Percentiles rank a stretch among this genome's conserved stretches.
phyloP scores from a whole-genome alignment of 2,797 vertebrate genomes.

The Periophthalmus magnuspinnatus region DNA sequence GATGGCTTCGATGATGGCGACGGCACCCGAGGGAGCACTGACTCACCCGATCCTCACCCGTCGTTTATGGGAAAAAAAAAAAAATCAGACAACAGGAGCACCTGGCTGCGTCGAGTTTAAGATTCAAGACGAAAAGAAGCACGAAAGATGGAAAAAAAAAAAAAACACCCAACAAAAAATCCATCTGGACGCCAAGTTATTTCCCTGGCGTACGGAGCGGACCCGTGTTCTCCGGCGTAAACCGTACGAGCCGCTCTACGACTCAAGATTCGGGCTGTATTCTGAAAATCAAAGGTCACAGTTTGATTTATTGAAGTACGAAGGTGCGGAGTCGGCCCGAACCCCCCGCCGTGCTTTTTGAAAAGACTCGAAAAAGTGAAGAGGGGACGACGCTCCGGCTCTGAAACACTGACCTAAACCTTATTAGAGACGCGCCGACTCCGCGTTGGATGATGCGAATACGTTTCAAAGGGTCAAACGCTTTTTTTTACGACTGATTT shows the following conservation, averaged over 20 bases:
- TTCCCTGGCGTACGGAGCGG: slow-evolving; percentile 19
- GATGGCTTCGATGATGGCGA: slow-evolving; percentile 26
- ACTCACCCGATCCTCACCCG: slow-evolving; percentile 35
- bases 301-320: slow-evolving; percentile 33
- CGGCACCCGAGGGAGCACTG: slow-evolving; percentile 29
- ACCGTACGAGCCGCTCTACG: slow-evolving; percentile 6
- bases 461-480: slow-evolving; percentile 1
- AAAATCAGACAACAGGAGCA: slow-evolving; percentile 16
- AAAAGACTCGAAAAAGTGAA: slow-evolving; percentile 20
- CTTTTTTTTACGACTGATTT: slow-evolving; percentile 12
- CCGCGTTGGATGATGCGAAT: slow-evolving; percentile 10
- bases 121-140: slow-evolving; percentile 3
- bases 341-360: slow-evolving; percentile 22
- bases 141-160: slow-evolving; percentile 15
- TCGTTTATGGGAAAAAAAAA: slow-evolving; percentile 39
- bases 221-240: too few species aligned
- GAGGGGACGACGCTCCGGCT: not conserved
- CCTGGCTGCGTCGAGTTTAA: not conserved
- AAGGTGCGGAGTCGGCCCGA: slow-evolving; percentile 31
- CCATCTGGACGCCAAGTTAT: slow-evolving; percentile 21
- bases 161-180: slow-evolving; percentile 10
- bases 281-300: slow-evolving; percentile 54
- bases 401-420: slow-evolving; percentile 9
- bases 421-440: slow-evolving; percentile 19
- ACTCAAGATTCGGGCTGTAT: slow-evolving; percentile 40